Base-by-base conservation (phyloP, 2,113 vertebrate genomes). In the Gnathonemus longibarbis region DNA sequence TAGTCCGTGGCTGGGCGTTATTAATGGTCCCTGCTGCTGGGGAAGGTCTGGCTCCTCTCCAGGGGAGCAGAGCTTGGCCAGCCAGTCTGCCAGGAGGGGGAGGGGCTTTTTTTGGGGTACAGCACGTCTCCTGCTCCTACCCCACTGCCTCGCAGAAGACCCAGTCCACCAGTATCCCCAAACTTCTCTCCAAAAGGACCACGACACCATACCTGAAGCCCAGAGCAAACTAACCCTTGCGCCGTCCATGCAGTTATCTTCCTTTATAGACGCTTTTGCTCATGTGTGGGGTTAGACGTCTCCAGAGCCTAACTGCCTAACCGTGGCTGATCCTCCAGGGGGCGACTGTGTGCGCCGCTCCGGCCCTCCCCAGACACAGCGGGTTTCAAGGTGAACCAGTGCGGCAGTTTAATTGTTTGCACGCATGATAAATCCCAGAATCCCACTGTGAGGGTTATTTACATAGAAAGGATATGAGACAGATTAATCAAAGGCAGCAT, bases 361-460 rank as follows among this genome's bases (percentile, higher is more conserved):
- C 1, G 27, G 62, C 62, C 62, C 62, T 5, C 31, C 35, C 4
- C 74, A 42, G 35, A 84, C 13, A 27, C 31, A 19, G 21, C 6
- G 19, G 83, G 84, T 91, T 90, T 89, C 90, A 88, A 91, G 91
- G 91, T 90, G 91, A 93, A 90, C 9, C 83, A 70, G 90, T 74
- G 88, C 88, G 89, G 84, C 89, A 66, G 91, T 93, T 80, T 94
- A 95, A 95, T 94, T 94, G 94, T 95, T 95, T 94, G 91, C 93
- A 91, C 93, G 90, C 91, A 88, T 95, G 93, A 95, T 95, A 94
- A 94, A 95, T 95, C 93, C 83, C 21, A 94, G 92, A 94, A 56
- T 89, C 93, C 93, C 95, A 93, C 89, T 19, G 92, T 90, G 91
- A 90, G 92, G 94, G 53, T 94, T 94, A 94, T 94, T 94, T 94